Percentiles rank a stretch among this genome's conserved stretches.
phyloP scores from a whole-genome alignment of 2,888 invertebrate genomes.

The Drosophila ochracea region DNA sequence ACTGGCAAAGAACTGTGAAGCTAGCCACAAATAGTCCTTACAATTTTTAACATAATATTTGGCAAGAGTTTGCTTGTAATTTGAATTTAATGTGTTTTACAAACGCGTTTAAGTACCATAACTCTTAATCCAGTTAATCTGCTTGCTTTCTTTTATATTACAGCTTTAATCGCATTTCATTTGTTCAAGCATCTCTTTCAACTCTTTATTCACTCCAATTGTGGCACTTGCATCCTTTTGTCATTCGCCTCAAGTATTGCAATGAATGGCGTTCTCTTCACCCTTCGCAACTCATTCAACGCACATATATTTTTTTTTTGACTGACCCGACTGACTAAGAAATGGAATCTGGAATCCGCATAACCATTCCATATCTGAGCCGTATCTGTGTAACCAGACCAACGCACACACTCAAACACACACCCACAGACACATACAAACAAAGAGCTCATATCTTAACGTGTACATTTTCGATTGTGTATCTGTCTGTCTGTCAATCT shows the following conservation, averaged over 20 bases:
- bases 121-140: constrained; percentile 1
- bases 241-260: constrained; percentile 40
- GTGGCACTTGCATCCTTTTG: constrained; percentile 34
- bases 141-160: neutral
- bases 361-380: constrained; percentile 46
- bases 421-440: constrained; percentile 5
- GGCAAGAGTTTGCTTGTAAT: neutral
- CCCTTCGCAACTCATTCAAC: neutral
- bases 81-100: neutral
- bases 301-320: constrained; percentile 20
- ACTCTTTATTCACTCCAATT: constrained; percentile 15
- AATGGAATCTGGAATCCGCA: constrained; percentile 58
- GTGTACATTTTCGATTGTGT: constrained; percentile 60
- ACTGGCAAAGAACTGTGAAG: neutral
- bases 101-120: neutral
- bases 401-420: constrained; percentile 24
- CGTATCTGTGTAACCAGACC: constrained; percentile 29
- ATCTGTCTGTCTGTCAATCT: constrained; percentile 25
- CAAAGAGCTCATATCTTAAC: constrained; percentile 50
- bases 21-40: no score
- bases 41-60: neutral
- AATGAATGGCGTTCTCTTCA: constrained; percentile 33
- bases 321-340: constrained; percentile 51
- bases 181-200: constrained; percentile 35
- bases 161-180: constrained; percentile 30